phyloP scores from a whole-genome alignment of 2,113 vertebrate genomes.

The Scomber japonicus region DNA sequence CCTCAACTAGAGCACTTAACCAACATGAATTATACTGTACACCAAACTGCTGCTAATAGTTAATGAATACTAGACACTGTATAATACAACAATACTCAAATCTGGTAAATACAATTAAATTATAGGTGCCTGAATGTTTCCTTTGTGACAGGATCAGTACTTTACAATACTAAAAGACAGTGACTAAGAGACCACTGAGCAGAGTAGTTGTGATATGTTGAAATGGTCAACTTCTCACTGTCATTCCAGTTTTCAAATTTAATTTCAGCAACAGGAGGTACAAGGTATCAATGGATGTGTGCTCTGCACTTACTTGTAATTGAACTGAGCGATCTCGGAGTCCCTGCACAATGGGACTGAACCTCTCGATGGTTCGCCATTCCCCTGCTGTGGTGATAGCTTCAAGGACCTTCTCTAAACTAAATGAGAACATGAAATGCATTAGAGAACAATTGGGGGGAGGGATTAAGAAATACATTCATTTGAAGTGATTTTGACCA shows the following conservation, averaged over 20 bases:
- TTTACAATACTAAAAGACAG: background rate
- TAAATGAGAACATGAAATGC: slow-evolving; percentile 74
- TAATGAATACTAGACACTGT: background rate
- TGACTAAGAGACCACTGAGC: background rate
- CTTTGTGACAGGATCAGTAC: background rate
- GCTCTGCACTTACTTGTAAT: slow-evolving; percentile 89
- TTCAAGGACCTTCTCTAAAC: slow-evolving; percentile 97
- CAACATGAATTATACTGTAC: too few species aligned
- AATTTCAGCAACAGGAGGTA: slow-evolving; percentile 32
- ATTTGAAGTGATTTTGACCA: slow-evolving; percentile 35
- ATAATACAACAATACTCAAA: too few species aligned
- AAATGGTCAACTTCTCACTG: slow-evolving; percentile 8
- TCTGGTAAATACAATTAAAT: background rate
- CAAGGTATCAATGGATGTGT: slow-evolving; percentile 6
- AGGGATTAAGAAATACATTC: slow-evolving; percentile 26
- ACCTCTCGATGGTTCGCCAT: slow-evolving; percentile 89
- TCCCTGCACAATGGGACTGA: slow-evolving; percentile 93
- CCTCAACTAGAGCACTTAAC: too few species aligned
- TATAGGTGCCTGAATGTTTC: background rate
- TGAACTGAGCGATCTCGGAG: slow-evolving; percentile 92
- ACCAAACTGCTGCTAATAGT: background rate
- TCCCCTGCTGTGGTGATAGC: slow-evolving; percentile 93
- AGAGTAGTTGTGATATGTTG: background rate
- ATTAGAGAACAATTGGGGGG: slow-evolving; percentile 47
- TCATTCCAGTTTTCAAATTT: slow-evolving; percentile 16